Base-by-base conservation (phyloP, 2,888 invertebrate species). In the Apotomis capreana region DNA sequence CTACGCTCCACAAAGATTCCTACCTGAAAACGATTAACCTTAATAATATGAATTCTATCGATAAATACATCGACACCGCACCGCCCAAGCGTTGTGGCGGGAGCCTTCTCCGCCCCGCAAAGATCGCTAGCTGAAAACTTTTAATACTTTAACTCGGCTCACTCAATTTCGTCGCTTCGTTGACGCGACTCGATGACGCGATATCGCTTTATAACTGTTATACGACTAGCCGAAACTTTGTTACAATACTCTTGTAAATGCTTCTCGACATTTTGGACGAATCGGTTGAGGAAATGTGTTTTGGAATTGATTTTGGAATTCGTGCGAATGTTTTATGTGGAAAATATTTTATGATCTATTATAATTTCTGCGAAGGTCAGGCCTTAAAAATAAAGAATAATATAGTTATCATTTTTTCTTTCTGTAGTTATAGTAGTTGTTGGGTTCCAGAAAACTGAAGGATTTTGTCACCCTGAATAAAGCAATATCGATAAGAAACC, bases 61-160 rank as follows among this genome's bases (percentile, higher is more conserved):
- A 72, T 71, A 75, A 60, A 68, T 40, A 54, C 44, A 68, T 77
- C 75, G 74, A 76, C 68, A 54, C 5, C 9, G 3, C 57, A 51
- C 78, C 74, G 70, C 77, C 74, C 69, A 78, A 78, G 75, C 79
- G 82, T 80, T 84, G 79, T 77, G 68, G 65, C 62, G 65, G 69
- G 57, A 65, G 71, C 57, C 70, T 57, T 84, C 83, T 80, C 79
- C 80, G 83, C 82, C 84, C 80, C 83, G 76, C 86, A 84, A 88
- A 90, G 91, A 91, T 91, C 91, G 90, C 85, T 87, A 83, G 89
- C 88, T 92, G 89, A 91, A 92, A 92, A 92, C 91, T 92, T 92
- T 92, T 93, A 92, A 93, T 92, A 92, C 93, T 89, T 92, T 92
- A 91, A 92, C 91, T 90, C 88, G 87, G 88, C 90, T 92, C 91